Base-by-base conservation (phyloP, 1,140 invertebrate genomes). In the Drosophila equinoxialis region DNA sequence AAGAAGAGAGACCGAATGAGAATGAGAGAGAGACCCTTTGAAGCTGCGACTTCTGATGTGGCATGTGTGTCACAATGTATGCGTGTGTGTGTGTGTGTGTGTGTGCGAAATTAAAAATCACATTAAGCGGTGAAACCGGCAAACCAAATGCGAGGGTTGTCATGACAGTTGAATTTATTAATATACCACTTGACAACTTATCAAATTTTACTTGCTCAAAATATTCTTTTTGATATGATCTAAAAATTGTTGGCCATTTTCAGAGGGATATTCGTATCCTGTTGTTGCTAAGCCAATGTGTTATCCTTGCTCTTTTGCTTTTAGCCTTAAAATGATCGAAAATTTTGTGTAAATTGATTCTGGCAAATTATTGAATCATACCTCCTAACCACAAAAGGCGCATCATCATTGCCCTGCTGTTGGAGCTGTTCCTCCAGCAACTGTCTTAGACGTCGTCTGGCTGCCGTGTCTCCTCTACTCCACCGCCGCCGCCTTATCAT, bases 91-190 rank as follows among this genome's bases (percentile, higher is more conserved):
- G 23, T 26, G 39, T 65, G 48, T 67, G 14, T 37, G 60, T 51
- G 30, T 48, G 55, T 77, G 66, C 65, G 75, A 80, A 84, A 79
- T 86, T 82, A 81, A 82, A 86, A 86, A 82, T 87, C 76, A 73
- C 78, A 86, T 79, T 79, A 71, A 71, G 8, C 8, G 69, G 41
- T 39, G 41, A 45, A 51, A 60, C 42, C 20, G 26, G 10, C 17
- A 63, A 69, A 60, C 39, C 45, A 17, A 45, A 20, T 51, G 41
- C 57, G 60, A 72, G 70, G 55, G 55, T 39, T 68, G 39, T n/a
- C n/a, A 59, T 59, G 57, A 59, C 30, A 59, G 14, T 57, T 17
- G 10, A 10, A 33, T 37, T 58, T 30, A 3, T 58, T 57, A 48
- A 48, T 48, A 48, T 30, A 6, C 30, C 30, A 30, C 30, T 30